Conservation (phyloP, 2,888 invertebrate genomes). For the Polydrusus cervinus region DNA sequence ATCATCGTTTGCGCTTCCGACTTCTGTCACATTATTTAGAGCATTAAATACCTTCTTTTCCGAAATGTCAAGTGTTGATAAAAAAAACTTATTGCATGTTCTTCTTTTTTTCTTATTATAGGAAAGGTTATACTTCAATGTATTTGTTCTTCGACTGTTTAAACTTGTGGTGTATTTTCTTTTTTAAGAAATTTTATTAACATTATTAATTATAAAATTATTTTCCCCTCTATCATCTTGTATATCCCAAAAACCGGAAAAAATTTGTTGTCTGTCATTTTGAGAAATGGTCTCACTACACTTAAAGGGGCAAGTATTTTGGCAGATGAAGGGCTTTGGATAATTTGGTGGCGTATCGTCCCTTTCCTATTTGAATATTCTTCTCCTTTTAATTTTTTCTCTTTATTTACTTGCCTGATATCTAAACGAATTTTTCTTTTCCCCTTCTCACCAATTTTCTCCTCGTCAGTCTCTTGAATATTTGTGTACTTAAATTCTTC, state of each 20-base stretch:
- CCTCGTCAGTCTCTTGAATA: neutral
- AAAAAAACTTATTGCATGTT: neutral
- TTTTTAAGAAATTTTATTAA: conserved; percentile 7
- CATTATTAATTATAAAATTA: conserved; percentile 9
- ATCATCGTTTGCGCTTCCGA: conserved; percentile 6
- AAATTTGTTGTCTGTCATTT: conserved; percentile 7
- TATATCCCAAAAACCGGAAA: conserved; percentile 9
- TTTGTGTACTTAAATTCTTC: conserved; percentile 6
- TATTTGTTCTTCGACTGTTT: conserved; percentile 6
- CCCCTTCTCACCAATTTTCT: conserved; percentile 9
- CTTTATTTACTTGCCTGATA: conserved; percentile 9
- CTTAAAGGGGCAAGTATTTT: neutral
- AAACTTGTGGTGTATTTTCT: conserved; percentile 5
- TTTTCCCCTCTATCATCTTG: neutral
- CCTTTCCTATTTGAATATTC: conserved; percentile 9
- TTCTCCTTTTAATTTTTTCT: conserved; percentile 9
- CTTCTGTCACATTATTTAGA: conserved; percentile 4
- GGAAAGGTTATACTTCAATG: neutral
- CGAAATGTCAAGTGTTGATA: conserved; percentile 3
- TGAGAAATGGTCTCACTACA: conserved; percentile 7
- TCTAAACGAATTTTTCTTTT: conserved; percentile 9
- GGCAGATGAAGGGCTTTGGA: conserved; percentile 1
- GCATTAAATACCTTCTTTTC: conserved; percentile 9
- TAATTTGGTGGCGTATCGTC: neutral
- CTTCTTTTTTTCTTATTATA: conserved; percentile 4